These are phyloP conservation scores for Chionoecetes opilio DNA, from an alignment of 1,140 invertebrate genomes.

Conservation along the genomic window DNA sequence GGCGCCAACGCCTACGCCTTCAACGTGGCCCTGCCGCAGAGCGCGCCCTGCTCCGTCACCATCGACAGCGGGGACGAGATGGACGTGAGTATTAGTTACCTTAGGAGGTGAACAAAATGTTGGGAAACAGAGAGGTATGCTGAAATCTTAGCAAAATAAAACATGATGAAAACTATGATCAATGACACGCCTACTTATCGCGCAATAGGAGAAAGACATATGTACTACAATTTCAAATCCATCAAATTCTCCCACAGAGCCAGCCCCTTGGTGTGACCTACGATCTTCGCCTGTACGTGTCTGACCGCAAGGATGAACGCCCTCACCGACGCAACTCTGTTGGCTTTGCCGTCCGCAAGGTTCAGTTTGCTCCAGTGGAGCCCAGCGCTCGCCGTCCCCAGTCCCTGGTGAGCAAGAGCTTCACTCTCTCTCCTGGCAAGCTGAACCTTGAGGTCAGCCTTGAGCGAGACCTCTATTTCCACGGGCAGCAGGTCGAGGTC, in stretches of 20 bases:
- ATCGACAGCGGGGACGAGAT: conserved; percentile 90
- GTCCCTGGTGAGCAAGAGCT: conserved; percentile 95
- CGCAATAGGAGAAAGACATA: no score
- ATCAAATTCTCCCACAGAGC: conserved; percentile 85
- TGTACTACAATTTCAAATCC: no score
- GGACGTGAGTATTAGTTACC: conserved; percentile 84
- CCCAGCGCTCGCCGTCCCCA: conserved; percentile 89
- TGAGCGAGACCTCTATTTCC: conserved; percentile 98
- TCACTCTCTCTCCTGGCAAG: conserved; percentile 90
- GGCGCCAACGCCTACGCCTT: conserved; percentile 81
- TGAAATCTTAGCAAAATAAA: no score
- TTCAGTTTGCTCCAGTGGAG: conserved; percentile 89
- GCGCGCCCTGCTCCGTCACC: conserved; percentile 93
- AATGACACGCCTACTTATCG: no score
- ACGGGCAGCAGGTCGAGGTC: conserved; percentile 95
- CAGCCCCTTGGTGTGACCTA: conserved; percentile 96
- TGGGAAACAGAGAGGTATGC: no score
- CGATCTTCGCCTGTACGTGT: conserved; percentile 92
- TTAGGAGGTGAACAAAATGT: no score
- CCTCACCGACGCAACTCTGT: conserved; percentile 94
- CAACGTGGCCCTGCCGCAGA: conserved; percentile 77
- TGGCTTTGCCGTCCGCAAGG: conserved; percentile 80
- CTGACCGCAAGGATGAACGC: conserved; percentile 92
- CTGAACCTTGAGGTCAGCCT: conserved; percentile 97
- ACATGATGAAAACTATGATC: no score